phyloP scores from a whole-genome alignment of 2,888 invertebrate species.

The Polyommatus iphigenia region DNA sequence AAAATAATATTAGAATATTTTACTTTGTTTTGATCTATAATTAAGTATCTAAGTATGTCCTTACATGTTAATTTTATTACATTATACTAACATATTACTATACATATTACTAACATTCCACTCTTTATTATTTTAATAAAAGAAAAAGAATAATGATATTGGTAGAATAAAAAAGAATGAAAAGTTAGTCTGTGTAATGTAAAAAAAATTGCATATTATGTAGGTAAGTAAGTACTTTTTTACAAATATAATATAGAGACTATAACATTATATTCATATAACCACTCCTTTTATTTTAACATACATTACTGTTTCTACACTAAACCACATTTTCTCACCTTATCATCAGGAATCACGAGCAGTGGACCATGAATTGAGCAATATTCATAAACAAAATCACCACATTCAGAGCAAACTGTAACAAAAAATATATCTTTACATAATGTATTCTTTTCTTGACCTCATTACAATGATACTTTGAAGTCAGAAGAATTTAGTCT shows the following conservation, averaged over 20 bases:
- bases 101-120: background rate
- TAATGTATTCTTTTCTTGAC: background rate
- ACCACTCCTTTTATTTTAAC: no score
- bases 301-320: background rate
- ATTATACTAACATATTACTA: background rate
- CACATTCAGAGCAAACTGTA: constrained; percentile 55
- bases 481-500: background rate
- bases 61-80: background rate
- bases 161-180: no score
- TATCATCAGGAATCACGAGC: constrained; percentile 56
- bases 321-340: constrained; percentile 45
- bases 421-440: constrained; percentile 11
- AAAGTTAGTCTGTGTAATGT: no score
- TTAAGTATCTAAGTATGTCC: no score
- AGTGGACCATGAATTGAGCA: constrained; percentile 59
- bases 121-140: no score
- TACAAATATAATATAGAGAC: no score
- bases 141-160: no score
- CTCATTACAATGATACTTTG: background rate
- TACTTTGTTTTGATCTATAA: background rate
- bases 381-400: constrained; percentile 58
- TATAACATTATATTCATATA: no score
- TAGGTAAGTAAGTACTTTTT: no score
- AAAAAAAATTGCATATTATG: no score
- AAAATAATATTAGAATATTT: background rate